A percentile compares a stretch with the other conserved stretches of the same genome.
Evolutionary conservation across 2,113 vertebrate genomes (phyloP).

Genomic region (Fulmarus glacialis): DNA sequence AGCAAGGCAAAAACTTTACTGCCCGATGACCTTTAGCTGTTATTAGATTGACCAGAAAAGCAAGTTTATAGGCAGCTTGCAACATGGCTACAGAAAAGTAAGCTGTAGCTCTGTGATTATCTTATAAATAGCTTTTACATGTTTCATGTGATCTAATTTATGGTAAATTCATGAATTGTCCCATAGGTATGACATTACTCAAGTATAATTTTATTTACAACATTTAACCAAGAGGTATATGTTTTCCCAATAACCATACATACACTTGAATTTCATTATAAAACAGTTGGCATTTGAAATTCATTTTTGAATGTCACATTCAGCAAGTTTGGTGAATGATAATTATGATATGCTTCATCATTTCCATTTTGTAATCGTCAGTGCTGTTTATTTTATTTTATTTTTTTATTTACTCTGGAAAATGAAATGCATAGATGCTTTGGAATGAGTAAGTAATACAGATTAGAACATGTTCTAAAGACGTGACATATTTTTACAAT

Average conservation of each 20-base stretch:
- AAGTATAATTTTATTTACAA: not conserved
- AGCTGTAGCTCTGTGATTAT: not conserved
- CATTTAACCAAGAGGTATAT: not conserved
- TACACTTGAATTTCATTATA: not conserved
- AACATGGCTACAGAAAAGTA: not conserved
- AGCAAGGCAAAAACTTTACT: not conserved
- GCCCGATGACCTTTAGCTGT: not conserved
- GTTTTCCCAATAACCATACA: not conserved
- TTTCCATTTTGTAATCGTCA: not conserved
- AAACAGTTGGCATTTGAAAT: not conserved
- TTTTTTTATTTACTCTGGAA: not conserved
- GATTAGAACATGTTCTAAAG: not conserved
- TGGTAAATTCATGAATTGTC: not conserved
- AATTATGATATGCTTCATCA: not conserved
- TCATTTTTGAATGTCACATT: not conserved
- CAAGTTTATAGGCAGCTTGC: not conserved
- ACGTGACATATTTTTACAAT: not conserved
- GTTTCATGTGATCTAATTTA: not conserved
- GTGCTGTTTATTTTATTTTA: not conserved
- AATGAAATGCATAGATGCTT: not conserved
- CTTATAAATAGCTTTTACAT: not conserved
- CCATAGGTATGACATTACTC: not conserved
- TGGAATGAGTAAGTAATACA: not conserved
- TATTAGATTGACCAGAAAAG: not conserved
- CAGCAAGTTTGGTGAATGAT: not conserved